Conservation (phyloP, 92 coral and sea anemone genomes). For the Heliopora coerulea region DNA sequence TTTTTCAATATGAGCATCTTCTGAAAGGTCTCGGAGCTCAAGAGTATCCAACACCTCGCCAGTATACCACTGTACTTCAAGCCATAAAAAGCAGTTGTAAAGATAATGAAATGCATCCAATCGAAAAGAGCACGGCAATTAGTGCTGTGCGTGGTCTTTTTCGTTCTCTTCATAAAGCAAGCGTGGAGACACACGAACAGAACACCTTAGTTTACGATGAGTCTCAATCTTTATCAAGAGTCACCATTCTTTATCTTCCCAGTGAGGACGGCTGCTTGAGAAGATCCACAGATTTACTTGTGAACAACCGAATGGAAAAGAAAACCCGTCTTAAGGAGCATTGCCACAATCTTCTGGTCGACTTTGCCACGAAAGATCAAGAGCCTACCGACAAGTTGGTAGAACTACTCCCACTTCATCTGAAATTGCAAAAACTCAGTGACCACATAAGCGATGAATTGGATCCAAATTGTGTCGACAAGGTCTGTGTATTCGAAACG, state of each 20-base stretch:
- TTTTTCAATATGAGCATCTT: conserved; percentile 62
- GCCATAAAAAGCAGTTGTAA: conserved; percentile 45
- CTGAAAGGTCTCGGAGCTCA: conserved; percentile 81
- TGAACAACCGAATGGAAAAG: conserved; percentile 85
- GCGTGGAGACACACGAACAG: not conserved
- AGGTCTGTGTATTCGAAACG: conserved; percentile 55
- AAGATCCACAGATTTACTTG: conserved; percentile 76
- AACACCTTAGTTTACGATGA: conserved; percentile 45
- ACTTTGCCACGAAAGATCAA: conserved; percentile 88
- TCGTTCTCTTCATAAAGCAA: conserved; percentile 51
- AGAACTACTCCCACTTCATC: conserved; percentile 75
- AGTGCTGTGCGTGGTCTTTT: conserved; percentile 68
- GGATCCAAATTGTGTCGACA: conserved; percentile 66
- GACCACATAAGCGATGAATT: conserved; percentile 74
- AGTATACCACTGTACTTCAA: conserved; percentile 63
- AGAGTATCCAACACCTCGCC: conserved; percentile 68
- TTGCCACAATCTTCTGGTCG: conserved; percentile 78
- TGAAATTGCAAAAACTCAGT: conserved; percentile 76
- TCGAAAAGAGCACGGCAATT: conserved; percentile 56
- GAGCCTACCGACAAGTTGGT: conserved; percentile 90
- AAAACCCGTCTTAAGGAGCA: conserved; percentile 90
- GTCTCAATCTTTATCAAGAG: conserved; percentile 51
- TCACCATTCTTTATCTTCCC: conserved; percentile 77
- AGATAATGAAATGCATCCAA: conserved; percentile 58
- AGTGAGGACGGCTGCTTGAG: conserved; percentile 83